These are phyloP conservation scores for Drosophila fulvimacula DNA, from an alignment of 2,888 invertebrate genomes.

Conservation along the genomic window DNA sequence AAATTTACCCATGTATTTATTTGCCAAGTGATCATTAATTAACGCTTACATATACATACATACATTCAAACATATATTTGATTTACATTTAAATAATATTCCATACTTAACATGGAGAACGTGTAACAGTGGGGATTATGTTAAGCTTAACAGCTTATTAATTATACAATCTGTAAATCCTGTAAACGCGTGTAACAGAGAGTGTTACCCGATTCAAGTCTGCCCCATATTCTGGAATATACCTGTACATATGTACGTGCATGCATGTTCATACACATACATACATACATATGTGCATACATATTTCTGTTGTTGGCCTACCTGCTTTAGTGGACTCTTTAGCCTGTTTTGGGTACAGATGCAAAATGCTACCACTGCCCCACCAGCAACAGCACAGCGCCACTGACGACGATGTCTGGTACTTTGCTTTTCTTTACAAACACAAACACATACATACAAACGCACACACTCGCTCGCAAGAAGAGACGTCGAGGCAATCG, in stretches of 20 bases:
- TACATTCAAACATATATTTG: neutral
- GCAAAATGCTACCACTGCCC: conserved; percentile 44
- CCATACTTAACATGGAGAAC: neutral
- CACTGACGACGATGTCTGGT: conserved; percentile 49
- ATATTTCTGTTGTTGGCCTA: conserved; percentile 34
- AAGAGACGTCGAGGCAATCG: conserved; percentile 6
- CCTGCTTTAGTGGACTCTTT: conserved; percentile 50
- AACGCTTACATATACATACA: neutral
- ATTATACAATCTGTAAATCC: conserved; percentile 10
- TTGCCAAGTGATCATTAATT: conserved; percentile 19
- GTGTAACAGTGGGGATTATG: neutral
- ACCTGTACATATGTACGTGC: conserved; percentile 4
- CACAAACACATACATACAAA: conserved; percentile 14
- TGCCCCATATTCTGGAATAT: conserved; percentile 45
- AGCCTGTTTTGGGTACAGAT: conserved; percentile 58
- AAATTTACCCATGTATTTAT: conserved; percentile 45
- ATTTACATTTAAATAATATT: conserved; percentile 4
- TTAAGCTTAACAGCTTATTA: conserved; percentile 11
- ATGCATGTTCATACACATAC: neutral
- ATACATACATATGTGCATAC: neutral
- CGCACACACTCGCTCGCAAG: conserved; percentile 2
- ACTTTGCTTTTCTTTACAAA: conserved; percentile 53
- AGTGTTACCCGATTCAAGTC: conserved; percentile 25
- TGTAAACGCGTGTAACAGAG: conserved; percentile 12
- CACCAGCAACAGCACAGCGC: conserved; percentile 14